These are phyloP conservation scores for Apodemia duryi DNA, from an alignment of 2,888 invertebrate genomes.

Conservation along the genomic window DNA sequence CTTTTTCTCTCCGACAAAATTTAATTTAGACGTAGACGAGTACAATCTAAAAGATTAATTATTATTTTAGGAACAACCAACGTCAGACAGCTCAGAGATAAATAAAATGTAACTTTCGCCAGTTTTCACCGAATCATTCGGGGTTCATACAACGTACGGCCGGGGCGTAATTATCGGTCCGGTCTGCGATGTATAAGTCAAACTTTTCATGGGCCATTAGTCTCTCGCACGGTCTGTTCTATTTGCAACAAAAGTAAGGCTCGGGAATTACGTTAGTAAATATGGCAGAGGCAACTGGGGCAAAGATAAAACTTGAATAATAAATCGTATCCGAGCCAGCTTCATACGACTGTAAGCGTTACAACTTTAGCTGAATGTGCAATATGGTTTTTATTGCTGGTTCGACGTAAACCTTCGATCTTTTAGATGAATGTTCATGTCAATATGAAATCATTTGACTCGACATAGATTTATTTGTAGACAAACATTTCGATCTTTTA, in stretches of 20 bases:
- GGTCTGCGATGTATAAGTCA: neutral
- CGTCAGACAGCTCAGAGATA: neutral
- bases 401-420: neutral
- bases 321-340: conserved; percentile 14
- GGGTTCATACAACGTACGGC: neutral
- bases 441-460: neutral
- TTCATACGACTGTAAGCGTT: neutral
- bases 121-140: conserved; percentile 1
- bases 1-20: too few relatives aligned
- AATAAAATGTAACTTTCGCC: conserved; percentile 1
- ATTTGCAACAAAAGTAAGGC: conserved; percentile 4
- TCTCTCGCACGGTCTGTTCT: conserved; percentile 6
- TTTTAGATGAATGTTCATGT: neutral
- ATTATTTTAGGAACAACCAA: neutral
- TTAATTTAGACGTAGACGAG: too few relatives aligned
- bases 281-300: conserved; percentile 12
- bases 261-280: conserved; percentile 10
- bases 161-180: neutral
- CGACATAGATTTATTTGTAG: neutral
- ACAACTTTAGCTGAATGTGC: conserved; percentile 7
- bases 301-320: conserved; percentile 14
- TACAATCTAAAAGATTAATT: neutral
- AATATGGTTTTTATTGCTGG: conserved; percentile 11
- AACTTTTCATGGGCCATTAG: conserved; percentile 10
- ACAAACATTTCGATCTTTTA: neutral